phyloP scores from a whole-genome alignment of 1,140 invertebrate genomes.

The Drosophila chauvacae region DNA sequence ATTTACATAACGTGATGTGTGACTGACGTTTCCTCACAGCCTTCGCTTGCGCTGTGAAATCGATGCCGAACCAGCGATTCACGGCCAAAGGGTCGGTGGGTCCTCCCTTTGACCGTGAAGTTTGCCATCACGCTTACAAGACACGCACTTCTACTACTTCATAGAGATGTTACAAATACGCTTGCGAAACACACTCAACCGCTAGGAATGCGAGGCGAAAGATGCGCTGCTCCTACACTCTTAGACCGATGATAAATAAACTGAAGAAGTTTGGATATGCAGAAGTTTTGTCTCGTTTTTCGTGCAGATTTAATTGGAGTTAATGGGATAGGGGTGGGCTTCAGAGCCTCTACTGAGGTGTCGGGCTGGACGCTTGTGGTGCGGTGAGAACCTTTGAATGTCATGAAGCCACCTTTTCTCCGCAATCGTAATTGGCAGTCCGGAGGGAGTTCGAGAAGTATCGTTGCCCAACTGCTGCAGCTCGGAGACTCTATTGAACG shows the following conservation, averaged over 20 bases:
- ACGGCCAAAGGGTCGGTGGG: neutral
- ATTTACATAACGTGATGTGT: too few species aligned
- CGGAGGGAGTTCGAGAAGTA: neutral
- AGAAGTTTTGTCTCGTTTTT: neutral
- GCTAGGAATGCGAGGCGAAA: neutral
- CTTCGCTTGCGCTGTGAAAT: neutral
- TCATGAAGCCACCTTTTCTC: neutral
- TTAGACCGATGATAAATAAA: neutral
- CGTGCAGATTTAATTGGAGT: neutral
- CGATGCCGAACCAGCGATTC: neutral
- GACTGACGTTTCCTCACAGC: neutral
- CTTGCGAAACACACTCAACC: neutral
- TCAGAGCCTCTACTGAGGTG: too few species aligned
- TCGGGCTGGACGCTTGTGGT: neutral
- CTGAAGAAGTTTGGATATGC: neutral
- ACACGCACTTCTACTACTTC: neutral
- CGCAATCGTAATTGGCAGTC: neutral
- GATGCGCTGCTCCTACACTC: neutral
- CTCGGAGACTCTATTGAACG: neutral
- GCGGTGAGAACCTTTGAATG: slow-evolving; percentile 5
- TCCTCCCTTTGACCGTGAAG: neutral
- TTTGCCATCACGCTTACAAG: neutral
- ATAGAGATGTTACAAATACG: slow-evolving; percentile 1
- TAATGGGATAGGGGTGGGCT: neutral
- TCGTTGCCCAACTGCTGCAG: neutral